phyloP scores from a whole-genome alignment of 2,797 vertebrate genomes.

The Tolypeutes matacus region DNA sequence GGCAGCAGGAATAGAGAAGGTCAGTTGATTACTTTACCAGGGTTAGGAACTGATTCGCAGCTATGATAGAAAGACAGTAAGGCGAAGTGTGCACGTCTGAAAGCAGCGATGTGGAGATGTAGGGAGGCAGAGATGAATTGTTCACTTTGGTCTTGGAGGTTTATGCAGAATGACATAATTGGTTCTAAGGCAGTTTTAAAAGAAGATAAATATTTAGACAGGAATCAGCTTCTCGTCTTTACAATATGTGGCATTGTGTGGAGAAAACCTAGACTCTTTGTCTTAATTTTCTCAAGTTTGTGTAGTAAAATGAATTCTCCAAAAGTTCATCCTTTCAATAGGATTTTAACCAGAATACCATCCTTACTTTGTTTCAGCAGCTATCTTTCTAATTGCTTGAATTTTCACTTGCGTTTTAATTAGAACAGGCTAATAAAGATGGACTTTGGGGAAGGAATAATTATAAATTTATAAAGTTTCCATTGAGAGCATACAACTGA shows the following conservation, averaged over 20 bases:
- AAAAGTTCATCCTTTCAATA: constrained; percentile 63
- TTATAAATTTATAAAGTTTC: constrained; percentile 64
- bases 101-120: not conserved
- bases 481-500: not conserved
- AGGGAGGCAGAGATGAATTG: not conserved
- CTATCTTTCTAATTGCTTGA: constrained; percentile 41
- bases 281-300: constrained; percentile 64
- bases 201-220: constrained; percentile 81
- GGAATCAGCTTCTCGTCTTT: constrained; percentile 64
- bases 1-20: not conserved
- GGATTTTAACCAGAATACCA: constrained; percentile 48
- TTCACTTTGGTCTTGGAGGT: constrained; percentile 27
- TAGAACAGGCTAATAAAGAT: constrained; percentile 17
- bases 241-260: constrained; percentile 56
- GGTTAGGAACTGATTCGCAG: not conserved
- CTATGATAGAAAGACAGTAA: not conserved
- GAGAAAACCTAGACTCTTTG: constrained; percentile 50
- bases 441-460: constrained; percentile 57
- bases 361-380: constrained; percentile 52
- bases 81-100: not conserved
- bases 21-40: not conserved
- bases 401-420: constrained; percentile 42
- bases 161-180: constrained; percentile 70
- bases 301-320: constrained; percentile 66
- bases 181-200: constrained; percentile 73